phyloP scores from a whole-genome alignment of 2,113 vertebrate species.

The Merops nubicus region DNA sequence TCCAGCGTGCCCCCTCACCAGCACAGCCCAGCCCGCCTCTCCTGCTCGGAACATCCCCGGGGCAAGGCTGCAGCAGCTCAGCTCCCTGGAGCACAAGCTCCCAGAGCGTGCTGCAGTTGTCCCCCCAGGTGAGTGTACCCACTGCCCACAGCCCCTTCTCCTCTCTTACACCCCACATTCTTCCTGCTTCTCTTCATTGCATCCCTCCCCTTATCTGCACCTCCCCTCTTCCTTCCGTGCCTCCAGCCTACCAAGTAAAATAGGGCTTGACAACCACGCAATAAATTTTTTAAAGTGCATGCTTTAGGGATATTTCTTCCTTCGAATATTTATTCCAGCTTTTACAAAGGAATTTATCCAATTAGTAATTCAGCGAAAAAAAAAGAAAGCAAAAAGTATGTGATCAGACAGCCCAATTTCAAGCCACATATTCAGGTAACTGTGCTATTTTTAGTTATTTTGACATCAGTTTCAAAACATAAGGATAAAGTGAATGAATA shows the following conservation, averaged over 20 bases:
- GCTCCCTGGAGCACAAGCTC: neutral
- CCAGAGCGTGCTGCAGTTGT: neutral
- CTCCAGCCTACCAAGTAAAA: constrained; percentile 58
- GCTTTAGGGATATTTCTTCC: constrained; percentile 53
- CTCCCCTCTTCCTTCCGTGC: constrained; percentile 45
- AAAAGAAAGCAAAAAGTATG: neutral
- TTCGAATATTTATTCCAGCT: constrained; percentile 55
- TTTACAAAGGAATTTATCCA: constrained; percentile 63
- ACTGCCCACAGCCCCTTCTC: neutral
- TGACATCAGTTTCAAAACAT: neutral
- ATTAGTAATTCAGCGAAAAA: constrained; percentile 43
- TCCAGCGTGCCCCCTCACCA: neutral
- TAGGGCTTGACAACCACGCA: constrained; percentile 46
- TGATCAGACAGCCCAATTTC: neutral
- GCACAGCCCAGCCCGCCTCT: neutral
- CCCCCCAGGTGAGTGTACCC: neutral
- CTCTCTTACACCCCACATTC: neutral
- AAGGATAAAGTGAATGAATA: neutral
- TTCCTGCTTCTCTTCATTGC: constrained; percentile 5
- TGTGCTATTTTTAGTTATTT: constrained; percentile 7
- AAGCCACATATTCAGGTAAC: neutral
- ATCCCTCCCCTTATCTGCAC: constrained; percentile 40
- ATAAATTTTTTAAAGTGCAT: constrained; percentile 61
- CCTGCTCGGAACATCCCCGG: accelerated
- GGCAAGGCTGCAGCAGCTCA: neutral